These are phyloP conservation scores for Sebastes umbrosus DNA, from an alignment of 2,797 vertebrate species.

Conservation along the genomic window DNA sequence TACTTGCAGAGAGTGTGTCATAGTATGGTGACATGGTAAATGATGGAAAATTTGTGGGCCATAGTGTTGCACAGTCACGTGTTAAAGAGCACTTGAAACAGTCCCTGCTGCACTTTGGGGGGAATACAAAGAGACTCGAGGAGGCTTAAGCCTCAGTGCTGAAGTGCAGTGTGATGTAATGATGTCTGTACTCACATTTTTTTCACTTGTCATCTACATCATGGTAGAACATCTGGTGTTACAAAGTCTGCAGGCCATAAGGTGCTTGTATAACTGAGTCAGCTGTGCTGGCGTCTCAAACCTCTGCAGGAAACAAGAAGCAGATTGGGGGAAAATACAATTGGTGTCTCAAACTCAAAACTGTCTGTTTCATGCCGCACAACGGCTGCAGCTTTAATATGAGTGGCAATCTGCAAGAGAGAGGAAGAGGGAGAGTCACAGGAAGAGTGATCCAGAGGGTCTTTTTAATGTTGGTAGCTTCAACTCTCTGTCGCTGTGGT, in stretches of 20 bases:
- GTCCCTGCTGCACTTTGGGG: not conserved
- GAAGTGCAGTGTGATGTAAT: not conserved
- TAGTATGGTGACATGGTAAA: not conserved
- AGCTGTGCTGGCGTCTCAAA: not conserved
- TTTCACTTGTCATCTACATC: not conserved
- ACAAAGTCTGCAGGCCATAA: not conserved
- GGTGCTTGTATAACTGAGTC: not conserved
- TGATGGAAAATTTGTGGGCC: not conserved
- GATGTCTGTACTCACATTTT: not conserved
- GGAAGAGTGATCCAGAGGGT: not conserved
- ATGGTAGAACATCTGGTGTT: not conserved
- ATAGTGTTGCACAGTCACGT: not conserved
- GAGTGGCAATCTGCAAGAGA: not conserved
- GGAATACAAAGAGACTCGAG: not conserved
- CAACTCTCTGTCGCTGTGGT: not conserved
- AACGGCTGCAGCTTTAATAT: constrained; percentile 1
- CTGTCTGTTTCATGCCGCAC: not conserved
- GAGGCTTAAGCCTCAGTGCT: not conserved
- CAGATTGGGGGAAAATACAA: not conserved
- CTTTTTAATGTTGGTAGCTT: not conserved
- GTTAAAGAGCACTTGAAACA: not conserved
- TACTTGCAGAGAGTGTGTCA: not conserved
- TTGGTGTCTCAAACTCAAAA: no score
- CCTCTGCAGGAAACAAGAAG: not conserved
- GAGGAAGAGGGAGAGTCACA: not conserved